Percentiles rank a stretch among this genome's conserved stretches.
phyloP scores from a whole-genome alignment of 2,888 invertebrate species.

The Papilio protenor region DNA sequence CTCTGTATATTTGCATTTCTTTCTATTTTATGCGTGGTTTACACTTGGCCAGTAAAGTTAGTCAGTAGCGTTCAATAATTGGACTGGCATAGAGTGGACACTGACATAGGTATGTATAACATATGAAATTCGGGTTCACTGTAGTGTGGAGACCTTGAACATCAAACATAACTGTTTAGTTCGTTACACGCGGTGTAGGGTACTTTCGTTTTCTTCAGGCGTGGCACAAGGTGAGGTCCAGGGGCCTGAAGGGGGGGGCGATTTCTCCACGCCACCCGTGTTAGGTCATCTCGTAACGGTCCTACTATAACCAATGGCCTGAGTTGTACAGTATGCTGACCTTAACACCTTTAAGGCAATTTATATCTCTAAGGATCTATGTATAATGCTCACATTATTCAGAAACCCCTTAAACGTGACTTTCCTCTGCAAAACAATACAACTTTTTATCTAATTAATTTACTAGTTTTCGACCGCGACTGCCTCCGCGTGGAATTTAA shows the following conservation, averaged over 20 bases:
- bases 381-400: neutral
- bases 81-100: too few relatives aligned
- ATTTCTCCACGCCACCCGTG: conserved; percentile 64
- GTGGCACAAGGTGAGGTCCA: conserved; percentile 16
- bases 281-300: conserved; percentile 77
- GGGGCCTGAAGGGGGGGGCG: conserved; percentile 48
- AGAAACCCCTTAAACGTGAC: too few relatives aligned
- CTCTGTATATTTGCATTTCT: neutral
- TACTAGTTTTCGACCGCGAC: too few relatives aligned
- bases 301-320: conserved; percentile 38
- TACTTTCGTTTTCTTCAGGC: conserved; percentile 74
- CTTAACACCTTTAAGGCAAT: neutral
- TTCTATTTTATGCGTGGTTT: conserved; percentile 17
- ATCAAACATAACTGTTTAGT: neutral
- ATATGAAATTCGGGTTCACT: neutral
- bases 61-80: too few relatives aligned
- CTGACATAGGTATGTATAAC: too few relatives aligned
- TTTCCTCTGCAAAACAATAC: too few relatives aligned
- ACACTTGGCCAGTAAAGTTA: neutral
- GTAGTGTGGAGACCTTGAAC: neutral
- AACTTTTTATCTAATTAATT: too few relatives aligned
- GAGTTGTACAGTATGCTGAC: conserved; percentile 20
- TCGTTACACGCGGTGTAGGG: neutral
- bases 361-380: too few relatives aligned
- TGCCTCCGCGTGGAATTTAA: too few relatives aligned